Evolutionary conservation across 2,888 invertebrate genomes (phyloP), one percentile per base, ranked within the genome.

Genomic region (Drosophila nigricruria): DNA sequence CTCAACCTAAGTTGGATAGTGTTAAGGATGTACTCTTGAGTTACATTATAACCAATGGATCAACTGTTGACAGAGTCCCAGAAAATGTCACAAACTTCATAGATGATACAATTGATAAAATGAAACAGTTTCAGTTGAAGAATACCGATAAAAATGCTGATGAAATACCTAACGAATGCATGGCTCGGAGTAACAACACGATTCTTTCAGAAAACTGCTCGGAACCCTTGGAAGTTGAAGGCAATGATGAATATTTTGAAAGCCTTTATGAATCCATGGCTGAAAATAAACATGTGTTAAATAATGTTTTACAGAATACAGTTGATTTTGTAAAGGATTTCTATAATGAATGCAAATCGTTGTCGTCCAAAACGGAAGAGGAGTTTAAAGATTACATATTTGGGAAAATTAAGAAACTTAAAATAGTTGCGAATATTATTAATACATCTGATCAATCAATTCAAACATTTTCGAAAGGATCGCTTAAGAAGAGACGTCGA

Each of bases 291-390:
- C 18, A 14, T 12, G 20, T 18, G 8, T 25, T 57, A 10, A 63
- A 53, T 9, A 45, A 32, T 0, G 30, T 68, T 40, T 49, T 89
- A 5, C 63, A 73, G 5, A 57, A 86, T 20, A 70, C 91, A 0
- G 64, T 69, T 9, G 59, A 72, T 45, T 89, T 91, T 57, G 88
- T 81, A 0, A 83, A 74, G n/a, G 72, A 82, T 12, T 73, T 91
- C 10, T 79, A 80, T 32, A 73, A 76, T 45, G 90, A 91, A 49
- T 91, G 90, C 56, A 64, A 73, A 25, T 52, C 42, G 4, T 72
- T 81, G 25, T 34, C 71, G 0, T 40, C 70, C 0, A 75, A 70
- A 30, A 65, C 77, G 0, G 76, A 79, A 45, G 67, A 79, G 5
- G 82, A 82, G 36, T 74, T 90, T 3, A 72, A 79, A 52, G 25